Percentiles rank a stretch among this genome's conserved stretches.
Evolutionary conservation across 2,888 invertebrate genomes (phyloP).

Genomic region (Pinctada fucata): DNA sequence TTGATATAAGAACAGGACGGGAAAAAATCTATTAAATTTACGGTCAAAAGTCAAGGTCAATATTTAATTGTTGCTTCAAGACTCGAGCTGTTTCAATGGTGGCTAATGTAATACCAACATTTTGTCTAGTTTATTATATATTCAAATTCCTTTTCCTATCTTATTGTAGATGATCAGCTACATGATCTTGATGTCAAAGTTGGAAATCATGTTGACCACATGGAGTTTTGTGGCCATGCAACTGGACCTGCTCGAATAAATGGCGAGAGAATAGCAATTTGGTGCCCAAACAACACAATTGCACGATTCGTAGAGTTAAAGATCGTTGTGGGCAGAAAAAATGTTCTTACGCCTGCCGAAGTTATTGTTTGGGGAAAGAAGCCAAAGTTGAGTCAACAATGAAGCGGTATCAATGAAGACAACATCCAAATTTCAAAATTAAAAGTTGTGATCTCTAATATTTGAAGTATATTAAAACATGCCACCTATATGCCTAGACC

Average conservation of each 20-base stretch:
- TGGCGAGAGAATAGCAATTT: slow-evolving; percentile 1
- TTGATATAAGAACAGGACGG: no score
- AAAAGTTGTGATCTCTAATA: no score
- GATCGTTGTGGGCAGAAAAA: not conserved
- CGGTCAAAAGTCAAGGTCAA: no score
- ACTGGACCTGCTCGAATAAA: not conserved
- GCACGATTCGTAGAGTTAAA: slow-evolving; percentile 3
- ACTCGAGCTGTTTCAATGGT: no score
- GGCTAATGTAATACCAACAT: no score
- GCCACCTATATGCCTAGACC: no score
- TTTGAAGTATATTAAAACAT: no score
- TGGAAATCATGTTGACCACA: not conserved
- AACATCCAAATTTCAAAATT: no score
- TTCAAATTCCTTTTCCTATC: not conserved
- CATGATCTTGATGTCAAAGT: slow-evolving; percentile 8
- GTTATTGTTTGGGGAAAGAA: slow-evolving; percentile 1
- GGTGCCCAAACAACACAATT: not conserved
- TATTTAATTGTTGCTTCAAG: no score
- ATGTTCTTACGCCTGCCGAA: not conserved
- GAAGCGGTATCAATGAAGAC: no score
- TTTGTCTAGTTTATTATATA: not conserved
- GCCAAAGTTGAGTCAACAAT: no score
- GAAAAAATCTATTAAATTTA: no score
- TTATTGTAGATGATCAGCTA: not conserved
- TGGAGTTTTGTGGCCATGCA: not conserved